Base-by-base conservation (phyloP, 2,888 invertebrate genomes). In the Sylvicola cinctus region DNA sequence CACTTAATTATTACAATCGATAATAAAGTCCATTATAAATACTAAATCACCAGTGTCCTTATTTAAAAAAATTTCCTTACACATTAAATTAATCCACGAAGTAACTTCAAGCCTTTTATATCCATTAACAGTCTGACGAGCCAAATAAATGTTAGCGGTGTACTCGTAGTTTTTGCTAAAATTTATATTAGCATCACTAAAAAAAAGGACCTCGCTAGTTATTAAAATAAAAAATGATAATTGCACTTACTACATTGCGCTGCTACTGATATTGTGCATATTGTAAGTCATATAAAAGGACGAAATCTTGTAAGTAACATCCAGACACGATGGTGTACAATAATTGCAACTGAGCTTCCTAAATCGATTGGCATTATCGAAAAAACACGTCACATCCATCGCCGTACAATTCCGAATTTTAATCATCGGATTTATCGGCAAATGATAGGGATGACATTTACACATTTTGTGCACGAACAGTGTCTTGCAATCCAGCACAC, bases 291-390 rank as follows among this genome's bases (percentile, higher is more conserved):
- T 52, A 42, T 48, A 50, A 36, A 51, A 54, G 4, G 53, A 47
- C 5, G 51, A 40, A 2, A 50, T 52, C 5, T 51, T 47, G 29
- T 58, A 58, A 4, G 55, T 52, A 3, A 58, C 53, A 40, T 58
- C 58, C 39, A 55, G 49, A 36, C 57, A 58, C 35, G 55, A 55
- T 3, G 58, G 58, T 13, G 55, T 41, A 33, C 57, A 58, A 7
- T 53, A 48, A 29, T 49, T 49, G 35, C 57, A 58, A 23, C 50
- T 48, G 3, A 49, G 44, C 25, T 47, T 52, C 37, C 52, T 54
- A 23, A 57, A 54, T 23, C 44, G 44, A 31, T 52, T 55, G 55
- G 31, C 4, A 42, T 54, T 49, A 2, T 40, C 38, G 2, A 49
- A 41, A 41, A 49, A 55, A 37, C 57, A 57, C 10, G 44, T 36